A percentile compares a stretch with the other conserved stretches of the same genome.
Evolutionary conservation across 1,140 invertebrate genomes (phyloP).

Genomic region (Camponotus pennsylvanicus): DNA sequence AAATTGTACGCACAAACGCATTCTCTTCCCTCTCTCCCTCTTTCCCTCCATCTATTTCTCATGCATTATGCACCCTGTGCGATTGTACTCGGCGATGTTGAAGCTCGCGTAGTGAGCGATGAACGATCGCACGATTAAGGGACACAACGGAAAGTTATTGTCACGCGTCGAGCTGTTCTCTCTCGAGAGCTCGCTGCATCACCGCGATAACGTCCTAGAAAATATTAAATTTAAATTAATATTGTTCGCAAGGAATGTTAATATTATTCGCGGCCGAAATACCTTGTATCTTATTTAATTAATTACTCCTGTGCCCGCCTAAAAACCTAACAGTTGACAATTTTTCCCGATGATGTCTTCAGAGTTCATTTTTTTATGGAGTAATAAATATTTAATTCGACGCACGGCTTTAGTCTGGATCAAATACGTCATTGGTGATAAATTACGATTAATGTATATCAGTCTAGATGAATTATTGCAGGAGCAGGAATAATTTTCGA

Average conservation of each 20-base stretch:
- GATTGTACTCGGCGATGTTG: conserved; percentile 13
- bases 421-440: conserved; percentile 14
- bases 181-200: conserved; percentile 46
- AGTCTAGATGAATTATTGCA: not conserved
- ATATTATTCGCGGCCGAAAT: conserved; percentile 16
- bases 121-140: conserved; percentile 69
- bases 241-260: conserved; percentile 5
- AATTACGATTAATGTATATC: conserved; percentile 15
- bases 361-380: conserved; percentile 25
- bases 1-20: too few species aligned
- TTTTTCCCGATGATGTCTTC: not conserved
- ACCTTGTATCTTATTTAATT: not conserved
- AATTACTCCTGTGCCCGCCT: conserved; percentile 25
- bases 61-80: not conserved
- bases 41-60: not conserved
- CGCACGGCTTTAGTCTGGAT: conserved; percentile 21
- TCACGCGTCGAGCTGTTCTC: conserved; percentile 12
- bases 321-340: not conserved
- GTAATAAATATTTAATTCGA: conserved; percentile 50
- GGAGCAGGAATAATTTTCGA: not conserved
- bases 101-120: conserved; percentile 53
- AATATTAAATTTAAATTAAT: conserved; percentile 5
- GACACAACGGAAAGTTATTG: conserved; percentile 69
- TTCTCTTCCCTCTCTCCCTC: not conserved
- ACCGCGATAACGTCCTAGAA: not conserved